Conservation (phyloP, 92 coral and sea anemone genomes). For the Parazoanthus swiftii region DNA sequence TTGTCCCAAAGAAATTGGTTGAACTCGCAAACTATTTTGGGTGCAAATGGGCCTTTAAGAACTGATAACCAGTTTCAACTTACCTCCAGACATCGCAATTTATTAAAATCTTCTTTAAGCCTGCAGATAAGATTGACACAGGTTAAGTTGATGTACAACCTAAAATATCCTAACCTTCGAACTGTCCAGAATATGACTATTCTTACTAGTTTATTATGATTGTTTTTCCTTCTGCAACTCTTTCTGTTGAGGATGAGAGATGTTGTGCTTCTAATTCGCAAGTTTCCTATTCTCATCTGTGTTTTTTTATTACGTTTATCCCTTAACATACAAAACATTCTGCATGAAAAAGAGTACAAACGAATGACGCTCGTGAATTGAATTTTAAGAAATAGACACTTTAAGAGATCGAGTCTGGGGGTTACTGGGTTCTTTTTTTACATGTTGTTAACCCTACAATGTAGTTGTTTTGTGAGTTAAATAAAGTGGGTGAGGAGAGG, state of each 20-base stretch:
- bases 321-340: neutral
- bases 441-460: neutral
- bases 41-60: neutral
- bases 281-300: neutral
- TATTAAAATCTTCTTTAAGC: neutral
- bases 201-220: too few relatives aligned
- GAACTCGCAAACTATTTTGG: neutral
- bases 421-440: neutral
- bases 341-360: neutral
- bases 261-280: neutral
- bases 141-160: neutral
- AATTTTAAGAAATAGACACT: neutral
- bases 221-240: neutral
- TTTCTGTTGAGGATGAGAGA: too few relatives aligned
- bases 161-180: too few relatives aligned
- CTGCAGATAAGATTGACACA: neutral
- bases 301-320: too few relatives aligned
- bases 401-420: neutral
- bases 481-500: neutral
- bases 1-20: neutral
- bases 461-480: neutral
- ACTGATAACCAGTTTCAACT: neutral
- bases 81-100: neutral
- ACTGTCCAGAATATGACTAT: too few relatives aligned
- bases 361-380: neutral